Percentiles rank a stretch among this genome's conserved stretches.
These are phyloP conservation scores for Rhinoderma darwinii DNA, from an alignment of 2,113 vertebrate genomes.

Conservation along the genomic window DNA sequence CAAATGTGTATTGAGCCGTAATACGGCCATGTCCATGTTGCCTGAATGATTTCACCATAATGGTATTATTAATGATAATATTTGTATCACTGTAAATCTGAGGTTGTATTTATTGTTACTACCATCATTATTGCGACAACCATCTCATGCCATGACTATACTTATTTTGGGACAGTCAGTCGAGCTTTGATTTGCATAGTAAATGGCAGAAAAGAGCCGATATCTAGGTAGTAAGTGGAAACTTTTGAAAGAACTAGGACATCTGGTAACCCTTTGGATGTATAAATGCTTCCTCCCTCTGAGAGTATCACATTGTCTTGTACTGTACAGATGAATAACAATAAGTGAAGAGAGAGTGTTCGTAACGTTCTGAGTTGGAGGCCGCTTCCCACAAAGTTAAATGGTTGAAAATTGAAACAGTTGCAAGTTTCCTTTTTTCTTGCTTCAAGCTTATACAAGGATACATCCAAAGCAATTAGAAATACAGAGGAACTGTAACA, in stretches of 20 bases:
- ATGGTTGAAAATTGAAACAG: slow-evolving; percentile 24
- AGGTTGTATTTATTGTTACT: background rate
- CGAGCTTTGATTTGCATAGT: slow-evolving; percentile 16
- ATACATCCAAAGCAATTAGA: slow-evolving; percentile 27
- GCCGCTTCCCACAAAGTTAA: slow-evolving; percentile 46
- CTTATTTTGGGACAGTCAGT: background rate
- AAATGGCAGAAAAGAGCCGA: slow-evolving; percentile 41
- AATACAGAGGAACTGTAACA: slow-evolving; percentile 13
- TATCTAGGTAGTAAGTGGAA: slow-evolving; percentile 29
- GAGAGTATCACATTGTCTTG: slow-evolving; percentile 59
- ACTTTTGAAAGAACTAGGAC: slow-evolving; percentile 43
- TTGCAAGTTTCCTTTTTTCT: slow-evolving; percentile 17
- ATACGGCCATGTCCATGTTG: no score
- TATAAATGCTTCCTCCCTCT: slow-evolving; percentile 53
- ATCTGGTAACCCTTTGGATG: slow-evolving; percentile 54
- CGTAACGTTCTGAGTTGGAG: background rate
- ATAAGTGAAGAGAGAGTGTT: slow-evolving; percentile 47
- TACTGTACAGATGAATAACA: slow-evolving; percentile 57
- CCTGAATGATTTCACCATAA: no score
- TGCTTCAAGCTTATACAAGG: slow-evolving; percentile 23
- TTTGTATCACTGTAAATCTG: background rate
- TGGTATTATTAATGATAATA: background rate
- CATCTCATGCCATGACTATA: background rate
- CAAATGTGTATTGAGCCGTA: no score
- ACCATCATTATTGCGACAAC: background rate